Evolutionary conservation across 2,113 vertebrate species (phyloP).

Genomic region (Nothoprocta pentlandii): DNA sequence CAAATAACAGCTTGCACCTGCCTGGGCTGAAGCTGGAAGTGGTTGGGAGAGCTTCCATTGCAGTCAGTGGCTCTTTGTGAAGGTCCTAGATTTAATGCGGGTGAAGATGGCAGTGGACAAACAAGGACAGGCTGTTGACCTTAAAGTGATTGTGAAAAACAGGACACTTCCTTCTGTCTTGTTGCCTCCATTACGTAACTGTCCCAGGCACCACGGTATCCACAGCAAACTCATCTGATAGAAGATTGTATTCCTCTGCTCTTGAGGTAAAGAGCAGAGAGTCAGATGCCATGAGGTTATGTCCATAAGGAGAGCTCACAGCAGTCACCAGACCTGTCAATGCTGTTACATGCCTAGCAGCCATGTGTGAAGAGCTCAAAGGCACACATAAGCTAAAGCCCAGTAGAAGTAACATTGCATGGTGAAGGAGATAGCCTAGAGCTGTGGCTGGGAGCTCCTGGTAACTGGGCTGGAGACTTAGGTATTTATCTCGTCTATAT

Average conservation of each 20-base stretch:
- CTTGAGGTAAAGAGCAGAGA: neutral
- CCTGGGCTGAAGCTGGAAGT: neutral
- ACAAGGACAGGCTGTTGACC: neutral
- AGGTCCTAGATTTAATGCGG: neutral
- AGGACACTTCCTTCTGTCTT: neutral
- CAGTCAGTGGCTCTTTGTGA: neutral
- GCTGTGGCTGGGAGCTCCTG: neutral
- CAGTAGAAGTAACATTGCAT: neutral
- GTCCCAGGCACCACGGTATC: neutral
- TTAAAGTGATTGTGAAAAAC: neutral
- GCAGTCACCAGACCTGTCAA: neutral
- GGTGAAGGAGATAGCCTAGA: neutral
- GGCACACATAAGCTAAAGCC: neutral
- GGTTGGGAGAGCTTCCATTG: fast-evolving
- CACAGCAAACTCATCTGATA: neutral
- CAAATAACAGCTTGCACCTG: neutral
- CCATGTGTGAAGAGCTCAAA: neutral
- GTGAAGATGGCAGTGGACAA: neutral
- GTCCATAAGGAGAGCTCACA: neutral
- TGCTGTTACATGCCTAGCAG: neutral
- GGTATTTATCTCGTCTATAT: neutral
- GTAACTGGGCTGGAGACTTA: neutral
- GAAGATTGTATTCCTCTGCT: neutral
- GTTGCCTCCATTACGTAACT: neutral
- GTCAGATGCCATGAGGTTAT: fast-evolving